These are phyloP conservation scores for Melanotaenia pygmaea DNA, from an alignment of 2,797 vertebrate genomes.

Conservation along the genomic window DNA sequence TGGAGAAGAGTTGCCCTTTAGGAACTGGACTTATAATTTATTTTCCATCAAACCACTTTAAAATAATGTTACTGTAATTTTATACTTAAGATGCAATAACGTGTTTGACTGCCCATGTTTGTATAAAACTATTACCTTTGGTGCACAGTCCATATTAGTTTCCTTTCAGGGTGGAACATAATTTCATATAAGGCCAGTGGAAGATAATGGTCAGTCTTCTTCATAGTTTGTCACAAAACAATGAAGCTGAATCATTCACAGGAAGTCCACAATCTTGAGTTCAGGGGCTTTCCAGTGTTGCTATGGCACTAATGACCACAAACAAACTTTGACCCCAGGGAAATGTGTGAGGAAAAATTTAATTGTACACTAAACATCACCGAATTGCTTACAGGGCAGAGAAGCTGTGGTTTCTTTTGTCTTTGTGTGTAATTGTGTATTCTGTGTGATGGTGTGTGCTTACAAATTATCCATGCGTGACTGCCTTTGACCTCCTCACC, in stretches of 20 bases:
- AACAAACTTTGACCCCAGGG: conserved; percentile 50
- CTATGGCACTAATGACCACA: conserved; percentile 56
- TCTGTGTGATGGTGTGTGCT: conserved; percentile 17
- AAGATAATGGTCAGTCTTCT: conserved; percentile 36
- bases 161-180: not conserved
- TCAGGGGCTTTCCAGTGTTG: conserved; percentile 64
- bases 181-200: conserved; percentile 48
- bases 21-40: not conserved
- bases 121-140: not conserved
- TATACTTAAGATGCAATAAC: not conserved
- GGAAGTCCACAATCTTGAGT: conserved; percentile 40
- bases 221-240: conserved; percentile 16
- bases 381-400: conserved; percentile 20
- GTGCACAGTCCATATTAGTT: not conserved
- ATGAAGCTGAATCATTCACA: conserved; percentile 22
- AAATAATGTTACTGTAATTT: too few relatives aligned
- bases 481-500: conserved; percentile 30
- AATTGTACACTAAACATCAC: conserved; percentile 25
- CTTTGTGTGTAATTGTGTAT: not conserved
- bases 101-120: not conserved
- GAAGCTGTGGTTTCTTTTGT: conserved; percentile 4
- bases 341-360: conserved; percentile 35
- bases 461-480: not conserved
- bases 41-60: not conserved
- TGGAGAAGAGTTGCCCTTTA: not conserved